Percentiles rank a stretch among this genome's conserved stretches.
Evolutionary conservation across 37 sponge, comb jelly and placozoan genomes (phyloP).

Genomic region (Axinella damicornis): DNA sequence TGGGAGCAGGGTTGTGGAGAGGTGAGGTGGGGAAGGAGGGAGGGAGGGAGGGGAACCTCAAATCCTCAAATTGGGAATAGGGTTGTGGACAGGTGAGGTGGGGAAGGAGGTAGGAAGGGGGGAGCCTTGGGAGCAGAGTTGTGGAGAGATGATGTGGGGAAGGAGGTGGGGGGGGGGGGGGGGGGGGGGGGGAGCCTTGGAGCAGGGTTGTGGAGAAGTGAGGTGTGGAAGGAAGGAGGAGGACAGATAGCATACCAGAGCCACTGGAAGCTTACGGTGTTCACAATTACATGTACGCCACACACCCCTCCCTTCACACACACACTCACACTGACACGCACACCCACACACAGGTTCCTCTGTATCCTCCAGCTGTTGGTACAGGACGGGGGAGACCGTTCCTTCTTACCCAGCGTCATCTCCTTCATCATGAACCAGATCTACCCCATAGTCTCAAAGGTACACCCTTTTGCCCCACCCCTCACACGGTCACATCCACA

Average conservation of each 20-base stretch:
- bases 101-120: too few species aligned
- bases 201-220: too few species aligned
- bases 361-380: constrained; percentile 67
- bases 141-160: constrained; percentile 73
- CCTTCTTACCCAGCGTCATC: constrained; percentile 74
- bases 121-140: constrained; percentile 58
- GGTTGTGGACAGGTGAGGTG: too few species aligned
- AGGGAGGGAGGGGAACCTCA: too few species aligned
- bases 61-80: background rate
- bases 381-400: constrained; percentile 30
- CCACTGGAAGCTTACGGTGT: background rate
- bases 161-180: too few species aligned
- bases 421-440: constrained; percentile 81
- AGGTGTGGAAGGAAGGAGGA: too few species aligned
- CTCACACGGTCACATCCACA: too few species aligned
- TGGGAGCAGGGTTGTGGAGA: constrained; percentile 75
- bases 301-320: too few species aligned
- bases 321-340: background rate
- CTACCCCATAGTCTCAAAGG: constrained; percentile 71
- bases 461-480: background rate
- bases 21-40: constrained; percentile 39
- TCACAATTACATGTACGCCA: background rate
- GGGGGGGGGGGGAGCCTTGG: too few species aligned
- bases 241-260: background rate
- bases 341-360: constrained; percentile 66